A percentile compares a stretch with the other conserved stretches of the same genome.
Evolutionary conservation across 2,797 vertebrate genomes (phyloP).

Genomic region (Crax fasciolata): DNA sequence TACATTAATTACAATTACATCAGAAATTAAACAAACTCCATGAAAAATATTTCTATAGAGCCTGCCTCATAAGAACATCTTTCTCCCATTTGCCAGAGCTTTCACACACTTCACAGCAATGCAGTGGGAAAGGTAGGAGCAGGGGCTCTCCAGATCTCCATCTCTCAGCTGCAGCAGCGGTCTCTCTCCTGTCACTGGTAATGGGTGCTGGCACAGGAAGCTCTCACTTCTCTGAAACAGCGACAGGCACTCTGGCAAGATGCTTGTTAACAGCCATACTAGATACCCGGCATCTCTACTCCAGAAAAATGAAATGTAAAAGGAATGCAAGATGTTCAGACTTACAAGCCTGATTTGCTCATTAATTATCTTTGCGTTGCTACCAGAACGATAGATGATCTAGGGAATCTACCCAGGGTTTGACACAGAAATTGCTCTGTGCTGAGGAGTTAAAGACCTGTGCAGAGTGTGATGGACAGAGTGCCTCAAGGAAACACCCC

Average conservation of each 20-base stretch:
- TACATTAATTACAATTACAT: neutral
- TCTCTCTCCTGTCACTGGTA: neutral
- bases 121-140: neutral
- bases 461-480: rapidly evolving
- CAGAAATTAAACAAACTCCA: neutral
- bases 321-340: neutral
- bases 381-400: neutral
- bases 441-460: neutral
- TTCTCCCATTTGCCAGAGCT: neutral
- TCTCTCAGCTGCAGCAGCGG: neutral
- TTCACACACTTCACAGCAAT: neutral
- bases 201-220: neutral
- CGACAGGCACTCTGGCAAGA: neutral
- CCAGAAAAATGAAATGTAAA: neutral
- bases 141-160: neutral
- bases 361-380: neutral
- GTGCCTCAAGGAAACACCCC: neutral
- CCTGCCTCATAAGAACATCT: neutral
- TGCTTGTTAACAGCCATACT: neutral
- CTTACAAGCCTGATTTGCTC: neutral
- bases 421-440: neutral
- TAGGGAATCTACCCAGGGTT: neutral
- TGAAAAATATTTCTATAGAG: neutral
- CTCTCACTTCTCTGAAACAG: neutral
- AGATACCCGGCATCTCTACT: neutral